Evolutionary conservation across 1,140 invertebrate genomes (phyloP).

Genomic region (Nephotettix cincticeps): DNA sequence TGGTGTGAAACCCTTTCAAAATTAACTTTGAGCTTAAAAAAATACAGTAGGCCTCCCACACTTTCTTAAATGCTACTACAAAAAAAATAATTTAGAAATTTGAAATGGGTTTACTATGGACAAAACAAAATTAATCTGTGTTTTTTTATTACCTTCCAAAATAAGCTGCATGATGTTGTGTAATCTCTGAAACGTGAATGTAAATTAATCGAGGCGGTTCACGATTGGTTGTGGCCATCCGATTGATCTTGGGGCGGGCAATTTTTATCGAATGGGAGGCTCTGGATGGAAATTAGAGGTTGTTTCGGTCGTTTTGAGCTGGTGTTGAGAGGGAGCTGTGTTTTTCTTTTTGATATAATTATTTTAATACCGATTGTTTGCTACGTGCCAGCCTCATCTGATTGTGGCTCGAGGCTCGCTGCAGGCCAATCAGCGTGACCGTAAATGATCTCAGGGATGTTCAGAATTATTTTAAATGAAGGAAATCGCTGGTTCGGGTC

Average conservation of each 20-base stretch:
- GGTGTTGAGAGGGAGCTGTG: not conserved
- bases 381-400: conserved; percentile 12
- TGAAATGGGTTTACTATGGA: no score
- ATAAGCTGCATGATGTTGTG: no score
- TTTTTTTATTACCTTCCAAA: no score
- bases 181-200: not conserved
- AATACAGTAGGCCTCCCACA: no score
- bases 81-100: no score
- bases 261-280: conserved; percentile 23
- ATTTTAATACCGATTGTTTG: conserved; percentile 29
- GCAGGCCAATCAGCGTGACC: not conserved
- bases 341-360: conserved; percentile 24
- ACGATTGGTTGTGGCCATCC: conserved; percentile 16
- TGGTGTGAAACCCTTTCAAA: no score
- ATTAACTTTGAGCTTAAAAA: no score
- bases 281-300: conserved; percentile 17
- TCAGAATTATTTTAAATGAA: conserved; percentile 8
- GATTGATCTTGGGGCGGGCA: conserved; percentile 17
- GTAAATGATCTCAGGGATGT: not conserved
- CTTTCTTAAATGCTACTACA: no score
- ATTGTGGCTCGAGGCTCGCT: not conserved
- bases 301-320: conserved; percentile 12
- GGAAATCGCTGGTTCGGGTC: not conserved
- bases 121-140: no score
- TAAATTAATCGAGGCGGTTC: conserved; percentile 20